Evolutionary conservation across 2,113 vertebrate genomes (phyloP).

Genomic region (Heterocephalus glaber): DNA sequence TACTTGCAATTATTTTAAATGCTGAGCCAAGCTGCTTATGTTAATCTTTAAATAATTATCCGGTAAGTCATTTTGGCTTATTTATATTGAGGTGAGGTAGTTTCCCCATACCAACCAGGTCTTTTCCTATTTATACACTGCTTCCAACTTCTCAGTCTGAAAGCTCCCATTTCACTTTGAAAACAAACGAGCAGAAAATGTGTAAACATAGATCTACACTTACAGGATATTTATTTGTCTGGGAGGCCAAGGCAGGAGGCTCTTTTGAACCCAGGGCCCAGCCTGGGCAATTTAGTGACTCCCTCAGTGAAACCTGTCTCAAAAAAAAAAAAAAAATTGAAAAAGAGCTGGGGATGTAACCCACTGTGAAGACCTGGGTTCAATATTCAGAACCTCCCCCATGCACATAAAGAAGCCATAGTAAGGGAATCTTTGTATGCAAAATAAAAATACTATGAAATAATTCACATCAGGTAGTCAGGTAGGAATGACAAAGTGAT

Average conservation of each 20-base stretch:
- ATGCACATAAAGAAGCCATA: neutral
- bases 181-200: slow-evolving; percentile 47
- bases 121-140: neutral
- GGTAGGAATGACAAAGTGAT: neutral
- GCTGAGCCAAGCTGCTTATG: neutral
- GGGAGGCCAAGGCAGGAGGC: neutral
- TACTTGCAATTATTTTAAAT: neutral
- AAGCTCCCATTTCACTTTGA: slow-evolving; percentile 25
- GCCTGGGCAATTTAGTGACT: neutral
- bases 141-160: neutral
- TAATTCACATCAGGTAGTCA: neutral
- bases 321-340: neutral
- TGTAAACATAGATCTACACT: neutral
- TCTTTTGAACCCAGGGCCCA: neutral
- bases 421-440: neutral
- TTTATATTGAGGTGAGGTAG: neutral
- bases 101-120: neutral
- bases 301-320: neutral
- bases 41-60: neutral
- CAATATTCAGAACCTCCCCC: neutral
- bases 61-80: neutral
- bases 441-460: slow-evolving; percentile 31
- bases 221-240: neutral
- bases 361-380: neutral
- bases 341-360: neutral